Conservation (phyloP, 1,140 invertebrate species). For the Stenopsyche tienmushanensis region DNA sequence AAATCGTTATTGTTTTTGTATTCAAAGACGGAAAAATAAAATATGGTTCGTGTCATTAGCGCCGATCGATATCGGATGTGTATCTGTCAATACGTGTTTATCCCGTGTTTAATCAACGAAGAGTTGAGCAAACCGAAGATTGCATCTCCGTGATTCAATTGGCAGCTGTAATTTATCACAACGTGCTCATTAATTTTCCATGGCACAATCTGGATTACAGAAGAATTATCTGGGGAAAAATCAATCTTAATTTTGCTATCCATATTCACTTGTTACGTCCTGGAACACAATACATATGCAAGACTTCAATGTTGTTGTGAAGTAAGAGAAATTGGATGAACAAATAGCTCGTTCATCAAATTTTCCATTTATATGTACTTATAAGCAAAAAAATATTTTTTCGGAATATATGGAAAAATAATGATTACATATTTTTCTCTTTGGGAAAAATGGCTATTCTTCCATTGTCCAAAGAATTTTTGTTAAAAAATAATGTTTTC, state of each 20-base stretch:
- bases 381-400: neutral
- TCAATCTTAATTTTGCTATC: slow-evolving; percentile 21
- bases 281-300: slow-evolving; percentile 15
- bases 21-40: neutral
- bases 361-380: too few species aligned
- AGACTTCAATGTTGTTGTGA: too few species aligned
- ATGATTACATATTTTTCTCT: too few species aligned
- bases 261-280: slow-evolving; percentile 18
- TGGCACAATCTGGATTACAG: slow-evolving; percentile 20
- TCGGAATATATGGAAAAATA: too few species aligned
- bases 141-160: slow-evolving; percentile 21
- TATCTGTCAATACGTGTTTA: neutral
- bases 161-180: slow-evolving; percentile 34
- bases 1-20: neutral
- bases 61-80: neutral
- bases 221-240: slow-evolving; percentile 27
- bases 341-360: too few species aligned
- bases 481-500: too few species aligned
- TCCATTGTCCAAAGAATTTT: too few species aligned
- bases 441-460: too few species aligned
- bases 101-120: neutral
- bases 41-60: neutral
- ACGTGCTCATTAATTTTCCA: slow-evolving; percentile 33
- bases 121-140: slow-evolving; percentile 6
- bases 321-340: too few species aligned